Evolutionary conservation across 2,113 vertebrate species (phyloP), one percentile per base, ranked within the genome.

Genomic region (Tympanuchus pallidicinctus): DNA sequence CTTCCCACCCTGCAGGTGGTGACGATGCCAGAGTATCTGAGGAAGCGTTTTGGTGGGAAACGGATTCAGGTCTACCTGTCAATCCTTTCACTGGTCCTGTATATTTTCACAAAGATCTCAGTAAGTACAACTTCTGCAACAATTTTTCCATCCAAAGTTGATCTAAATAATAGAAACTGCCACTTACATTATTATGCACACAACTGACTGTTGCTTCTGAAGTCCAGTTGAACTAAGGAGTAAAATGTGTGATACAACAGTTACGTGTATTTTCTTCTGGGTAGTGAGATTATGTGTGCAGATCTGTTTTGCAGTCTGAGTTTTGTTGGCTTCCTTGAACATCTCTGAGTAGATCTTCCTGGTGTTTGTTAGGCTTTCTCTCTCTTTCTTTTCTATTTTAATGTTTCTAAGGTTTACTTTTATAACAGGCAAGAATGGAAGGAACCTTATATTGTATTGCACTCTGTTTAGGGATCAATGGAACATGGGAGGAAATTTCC

Each of bases 21-120:
- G 91, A 99, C 99, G 17, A 99, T 99, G 99, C 99, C 99, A 0
- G 99, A 99, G 94, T 99, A 99, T 64, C 97, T 99, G 90, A 98
- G 92, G 98, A 99, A 99, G 90, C 97, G 99, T 59, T 99, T 99
- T 65, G 99, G 99, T 56, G 99, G 99, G n/a, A 97, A 98, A 17
- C 97, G 99, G 13, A 99, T 99, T 87, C 98, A 98, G 70, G 7
- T 99, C 88, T 99, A 99, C 92, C 98, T 99, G 66, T 99, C 99
- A 3, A 6, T 99, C 70, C 98, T 99, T 20, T 99, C 99, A 10
- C 93, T 99, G 69, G 20, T 98, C 66, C 97, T 99, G 13, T 99
- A 99, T 64, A 93, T 99, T 70, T 99, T 99, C 95, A 99, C 99
- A 72, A 99, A 99, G 97, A 99, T 99, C 97, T 99, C 99, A n/a